Conservation (phyloP, 2,888 invertebrate genomes). For the Troilus luridus region DNA sequence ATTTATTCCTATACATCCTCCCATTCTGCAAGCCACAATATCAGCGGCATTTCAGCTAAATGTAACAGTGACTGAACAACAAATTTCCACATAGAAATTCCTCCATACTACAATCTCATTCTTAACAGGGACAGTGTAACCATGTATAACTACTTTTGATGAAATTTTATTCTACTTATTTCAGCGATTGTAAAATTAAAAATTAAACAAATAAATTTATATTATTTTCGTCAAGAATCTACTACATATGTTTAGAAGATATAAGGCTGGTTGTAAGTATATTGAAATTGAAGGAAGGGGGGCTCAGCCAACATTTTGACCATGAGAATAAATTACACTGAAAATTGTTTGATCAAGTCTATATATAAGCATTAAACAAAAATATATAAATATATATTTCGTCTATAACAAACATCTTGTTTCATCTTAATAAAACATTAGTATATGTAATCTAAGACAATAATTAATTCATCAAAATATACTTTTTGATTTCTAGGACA, state of each 20-base stretch:
- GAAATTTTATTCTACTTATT: not conserved
- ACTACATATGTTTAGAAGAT: conserved; percentile 37
- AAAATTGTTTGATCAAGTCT: not conserved
- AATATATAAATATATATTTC: not conserved
- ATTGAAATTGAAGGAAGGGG: not conserved
- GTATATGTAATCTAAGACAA: not conserved
- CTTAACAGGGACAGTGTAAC: conserved; percentile 56
- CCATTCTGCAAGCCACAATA: conserved; percentile 75
- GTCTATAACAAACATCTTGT: not conserved
- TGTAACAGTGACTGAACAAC: conserved; percentile 8
- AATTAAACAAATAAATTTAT: conserved; percentile 23
- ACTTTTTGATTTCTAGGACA: not conserved
- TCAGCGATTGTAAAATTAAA: not conserved
- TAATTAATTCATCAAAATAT: not conserved
- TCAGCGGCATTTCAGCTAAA: conserved; percentile 65
- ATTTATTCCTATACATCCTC: conserved; percentile 89
- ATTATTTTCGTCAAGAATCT: not conserved
- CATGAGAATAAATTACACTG: not conserved
- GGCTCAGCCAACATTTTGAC: not conserved
- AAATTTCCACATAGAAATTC: conserved; percentile 56
- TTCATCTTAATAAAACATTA: not conserved
- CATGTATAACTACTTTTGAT: conserved; percentile 1
- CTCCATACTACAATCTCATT: conserved; percentile 59
- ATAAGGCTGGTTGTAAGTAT: not conserved
- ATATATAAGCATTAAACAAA: too few species aligned